A percentile compares a stretch with the other conserved stretches of the same genome.
Conservation (phyloP, 2,888 invertebrate genomes). For the Noctua janthe region DNA sequence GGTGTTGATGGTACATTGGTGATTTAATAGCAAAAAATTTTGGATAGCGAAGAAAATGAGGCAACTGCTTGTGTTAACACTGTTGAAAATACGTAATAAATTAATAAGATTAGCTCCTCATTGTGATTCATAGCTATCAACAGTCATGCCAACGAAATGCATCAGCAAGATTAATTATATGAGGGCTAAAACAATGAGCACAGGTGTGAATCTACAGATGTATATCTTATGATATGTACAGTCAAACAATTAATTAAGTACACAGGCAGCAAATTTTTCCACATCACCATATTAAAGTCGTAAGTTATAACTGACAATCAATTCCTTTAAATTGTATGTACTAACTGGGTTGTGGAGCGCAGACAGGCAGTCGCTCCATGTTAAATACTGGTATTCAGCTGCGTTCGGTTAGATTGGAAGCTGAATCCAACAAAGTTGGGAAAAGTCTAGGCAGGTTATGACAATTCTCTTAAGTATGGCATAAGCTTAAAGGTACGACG, state of each 20-base stretch:
- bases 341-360: no score
- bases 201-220: conserved; percentile 38
- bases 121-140: conserved; percentile 18
- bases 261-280: not conserved
- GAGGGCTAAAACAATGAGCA: conserved; percentile 38
- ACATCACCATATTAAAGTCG: no score
- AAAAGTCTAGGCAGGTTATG: not conserved
- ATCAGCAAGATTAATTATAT: conserved; percentile 33
- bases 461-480: not conserved
- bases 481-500: not conserved
- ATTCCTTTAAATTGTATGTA: no score
- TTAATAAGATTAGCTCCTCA: conserved; percentile 7
- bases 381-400: no score
- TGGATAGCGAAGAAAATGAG: not conserved
- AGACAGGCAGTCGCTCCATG: no score
- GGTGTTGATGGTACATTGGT: not conserved
- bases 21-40: not conserved
- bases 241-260: not conserved
- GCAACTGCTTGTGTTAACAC: not conserved
- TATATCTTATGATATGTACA: conserved; percentile 5
- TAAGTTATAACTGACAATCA: no score
- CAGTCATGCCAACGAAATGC: conserved; percentile 27
- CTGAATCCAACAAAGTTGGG: not conserved
- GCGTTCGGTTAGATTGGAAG: no score
- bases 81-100: not conserved